Conservation (phyloP, 2,797 vertebrate species). For the Mareca strepera region DNA sequence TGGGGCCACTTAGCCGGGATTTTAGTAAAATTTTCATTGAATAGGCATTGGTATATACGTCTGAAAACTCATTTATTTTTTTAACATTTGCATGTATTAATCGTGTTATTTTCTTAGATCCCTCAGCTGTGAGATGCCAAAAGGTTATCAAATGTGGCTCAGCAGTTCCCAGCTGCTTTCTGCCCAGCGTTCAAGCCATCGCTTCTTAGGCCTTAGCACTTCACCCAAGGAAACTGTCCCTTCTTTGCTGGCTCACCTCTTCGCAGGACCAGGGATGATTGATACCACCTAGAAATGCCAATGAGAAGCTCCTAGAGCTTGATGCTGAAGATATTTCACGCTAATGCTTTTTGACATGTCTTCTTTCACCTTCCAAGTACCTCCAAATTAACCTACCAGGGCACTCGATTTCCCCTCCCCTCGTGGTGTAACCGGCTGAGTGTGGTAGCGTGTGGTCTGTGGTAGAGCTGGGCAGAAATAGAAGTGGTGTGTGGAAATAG, state of each 20-base stretch:
- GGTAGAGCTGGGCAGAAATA: neutral
- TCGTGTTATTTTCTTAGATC: neutral
- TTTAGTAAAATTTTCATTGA: neutral
- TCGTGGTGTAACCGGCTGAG: neutral
- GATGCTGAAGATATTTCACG: neutral
- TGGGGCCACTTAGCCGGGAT: neutral
- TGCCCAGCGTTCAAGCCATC: neutral
- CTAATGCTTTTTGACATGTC: neutral
- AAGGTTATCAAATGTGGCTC: neutral
- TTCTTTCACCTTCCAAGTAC: neutral
- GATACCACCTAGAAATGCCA: neutral
- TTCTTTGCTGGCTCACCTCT: neutral
- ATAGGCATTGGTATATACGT: neutral
- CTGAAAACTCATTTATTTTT: neutral
- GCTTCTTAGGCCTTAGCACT: neutral
- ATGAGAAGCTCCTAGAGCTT: neutral
- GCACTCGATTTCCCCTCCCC: neutral
- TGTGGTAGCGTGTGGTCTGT: neutral
- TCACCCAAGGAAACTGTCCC: neutral
- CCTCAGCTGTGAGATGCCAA: neutral
- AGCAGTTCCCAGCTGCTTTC: neutral
- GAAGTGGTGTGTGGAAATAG: conserved; percentile 5
- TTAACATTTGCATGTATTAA: neutral
- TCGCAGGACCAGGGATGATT: neutral
- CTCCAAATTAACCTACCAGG: neutral